A percentile compares a stretch with the other conserved stretches of the same genome.
phyloP scores from a whole-genome alignment of 2,113 vertebrate genomes.

The Calypte anna region DNA sequence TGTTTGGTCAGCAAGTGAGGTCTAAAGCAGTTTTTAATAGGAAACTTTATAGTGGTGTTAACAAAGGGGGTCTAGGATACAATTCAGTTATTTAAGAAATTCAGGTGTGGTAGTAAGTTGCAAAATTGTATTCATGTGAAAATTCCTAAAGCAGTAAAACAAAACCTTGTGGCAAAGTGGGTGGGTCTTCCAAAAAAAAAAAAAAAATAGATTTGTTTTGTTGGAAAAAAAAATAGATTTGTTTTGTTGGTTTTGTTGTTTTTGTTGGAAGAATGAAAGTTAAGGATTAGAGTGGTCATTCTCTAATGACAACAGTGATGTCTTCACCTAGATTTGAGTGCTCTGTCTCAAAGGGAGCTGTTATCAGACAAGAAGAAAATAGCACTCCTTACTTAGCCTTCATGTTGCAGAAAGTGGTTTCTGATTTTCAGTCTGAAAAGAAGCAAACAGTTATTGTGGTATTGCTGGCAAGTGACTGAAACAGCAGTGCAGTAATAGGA shows the following conservation, averaged over 20 bases:
- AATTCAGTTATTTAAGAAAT: neutral
- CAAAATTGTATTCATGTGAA: neutral
- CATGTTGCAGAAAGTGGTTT: neutral
- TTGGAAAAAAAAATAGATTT: too few species aligned
- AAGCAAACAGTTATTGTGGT: neutral
- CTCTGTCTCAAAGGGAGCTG: neutral
- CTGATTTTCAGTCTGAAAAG: neutral
- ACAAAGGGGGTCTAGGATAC: neutral
- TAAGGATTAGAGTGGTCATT: neutral
- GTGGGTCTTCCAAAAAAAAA: neutral
- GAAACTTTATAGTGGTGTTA: neutral
- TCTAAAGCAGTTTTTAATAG: neutral
- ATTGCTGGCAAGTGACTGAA: neutral
- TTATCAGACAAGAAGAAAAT: neutral
- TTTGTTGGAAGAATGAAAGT: neutral
- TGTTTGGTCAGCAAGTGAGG: neutral
- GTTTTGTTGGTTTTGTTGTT: too few species aligned
- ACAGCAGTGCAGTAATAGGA: constrained; percentile 33
- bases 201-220: too few species aligned
- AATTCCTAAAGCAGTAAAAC: neutral
- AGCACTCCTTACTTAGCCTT: neutral
- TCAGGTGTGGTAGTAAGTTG: neutral
- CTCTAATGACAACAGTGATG: neutral
- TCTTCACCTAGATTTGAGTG: neutral
- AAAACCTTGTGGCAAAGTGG: neutral